phyloP scores from a whole-genome alignment of 2,797 vertebrate species.

The Anomalospiza imberbis region DNA sequence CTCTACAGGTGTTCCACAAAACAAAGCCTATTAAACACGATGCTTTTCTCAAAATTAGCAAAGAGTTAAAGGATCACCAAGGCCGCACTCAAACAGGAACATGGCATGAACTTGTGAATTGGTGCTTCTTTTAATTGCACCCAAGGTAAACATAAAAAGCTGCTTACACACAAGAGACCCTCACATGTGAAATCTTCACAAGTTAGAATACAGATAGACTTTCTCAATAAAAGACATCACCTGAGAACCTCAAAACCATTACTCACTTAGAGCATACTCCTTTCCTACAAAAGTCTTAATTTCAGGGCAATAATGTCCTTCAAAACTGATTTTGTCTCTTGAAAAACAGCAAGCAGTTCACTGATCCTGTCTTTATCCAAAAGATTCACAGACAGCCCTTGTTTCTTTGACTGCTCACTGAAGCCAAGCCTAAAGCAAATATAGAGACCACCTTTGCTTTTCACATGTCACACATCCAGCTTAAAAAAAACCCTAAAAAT shows the following conservation, averaged over 20 bases:
- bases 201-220: neutral
- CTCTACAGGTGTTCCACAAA: constrained; percentile 16
- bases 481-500: neutral
- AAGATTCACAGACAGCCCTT: neutral
- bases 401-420: neutral
- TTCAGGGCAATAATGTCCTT: neutral
- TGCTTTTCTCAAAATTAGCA: neutral
- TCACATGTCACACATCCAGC: neutral
- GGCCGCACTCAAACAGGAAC: neutral
- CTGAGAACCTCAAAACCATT: neutral
- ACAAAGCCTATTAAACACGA: neutral
- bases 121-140: neutral
- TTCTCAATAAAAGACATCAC: neutral
- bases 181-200: neutral
- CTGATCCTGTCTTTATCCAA: neutral
- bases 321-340: neutral
- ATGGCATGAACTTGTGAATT: neutral
- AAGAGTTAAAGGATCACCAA: neutral
- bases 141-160: neutral
- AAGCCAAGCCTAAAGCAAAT: neutral
- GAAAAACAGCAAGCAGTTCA: neutral
- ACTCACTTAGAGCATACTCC: neutral
- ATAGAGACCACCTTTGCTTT: neutral
- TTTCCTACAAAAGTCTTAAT: neutral
- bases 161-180: neutral